These are phyloP conservation scores for Nephotettix cincticeps DNA, from an alignment of 1,140 invertebrate species.

Conservation along the genomic window DNA sequence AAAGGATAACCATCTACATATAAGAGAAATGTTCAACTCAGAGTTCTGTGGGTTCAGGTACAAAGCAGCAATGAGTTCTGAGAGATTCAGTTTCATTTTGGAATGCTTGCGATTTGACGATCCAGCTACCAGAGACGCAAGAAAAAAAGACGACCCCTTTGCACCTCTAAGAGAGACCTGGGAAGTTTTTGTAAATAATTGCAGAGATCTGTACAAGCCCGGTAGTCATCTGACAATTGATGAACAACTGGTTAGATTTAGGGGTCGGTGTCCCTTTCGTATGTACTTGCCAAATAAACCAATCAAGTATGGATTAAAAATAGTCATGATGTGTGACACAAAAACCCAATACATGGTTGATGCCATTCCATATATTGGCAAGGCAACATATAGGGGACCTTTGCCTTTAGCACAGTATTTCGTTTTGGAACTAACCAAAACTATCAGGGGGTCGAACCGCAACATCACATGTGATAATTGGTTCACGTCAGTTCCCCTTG, in stretches of 20 bases:
- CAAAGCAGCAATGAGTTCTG: constrained; percentile 32
- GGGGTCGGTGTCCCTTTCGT: constrained; percentile 43
- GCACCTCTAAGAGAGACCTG: constrained; percentile 34
- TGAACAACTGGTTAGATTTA: constrained; percentile 28
- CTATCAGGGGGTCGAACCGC: constrained; percentile 40
- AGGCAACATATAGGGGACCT: constrained; percentile 24
- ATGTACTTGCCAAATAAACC: constrained; percentile 53
- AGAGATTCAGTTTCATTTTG: constrained; percentile 37
- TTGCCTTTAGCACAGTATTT: constrained; percentile 26
- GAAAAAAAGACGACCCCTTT: constrained; percentile 35
- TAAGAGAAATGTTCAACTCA: constrained; percentile 28
- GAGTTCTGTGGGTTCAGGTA: constrained; percentile 32
- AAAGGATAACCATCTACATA: constrained; percentile 28
- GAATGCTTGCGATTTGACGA: constrained; percentile 35
- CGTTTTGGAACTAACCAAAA: constrained; percentile 24
- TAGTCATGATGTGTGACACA: constrained; percentile 44
- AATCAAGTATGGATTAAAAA: constrained; percentile 51
- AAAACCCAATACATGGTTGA: constrained; percentile 43
- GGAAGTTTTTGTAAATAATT: constrained; percentile 32
- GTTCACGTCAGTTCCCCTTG: constrained; percentile 42
- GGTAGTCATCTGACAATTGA: constrained; percentile 27
- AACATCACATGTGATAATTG: constrained; percentile 46
- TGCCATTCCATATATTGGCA: constrained; percentile 43
- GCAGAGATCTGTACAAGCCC: constrained; percentile 29
- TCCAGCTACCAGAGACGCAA: constrained; percentile 32